phyloP scores from a whole-genome alignment of 2,888 invertebrate genomes.

The Lasius fuliginosus region DNA sequence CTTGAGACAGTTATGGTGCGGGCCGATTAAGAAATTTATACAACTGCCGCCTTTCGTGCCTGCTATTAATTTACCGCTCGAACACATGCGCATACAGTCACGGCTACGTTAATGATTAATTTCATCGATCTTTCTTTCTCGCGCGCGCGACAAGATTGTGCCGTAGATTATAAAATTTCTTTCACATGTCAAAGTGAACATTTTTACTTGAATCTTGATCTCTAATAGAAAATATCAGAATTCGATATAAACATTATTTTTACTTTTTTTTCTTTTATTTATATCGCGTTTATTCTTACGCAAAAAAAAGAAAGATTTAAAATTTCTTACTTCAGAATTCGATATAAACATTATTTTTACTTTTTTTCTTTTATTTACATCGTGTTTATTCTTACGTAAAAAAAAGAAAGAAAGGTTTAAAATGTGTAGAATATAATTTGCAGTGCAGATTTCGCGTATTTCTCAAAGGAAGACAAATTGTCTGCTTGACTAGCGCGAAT shows the following conservation, averaged over 20 bases:
- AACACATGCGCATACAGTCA: background rate
- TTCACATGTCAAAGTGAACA: background rate
- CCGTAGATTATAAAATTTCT: constrained; percentile 2
- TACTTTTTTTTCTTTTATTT: background rate
- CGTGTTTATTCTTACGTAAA: background rate
- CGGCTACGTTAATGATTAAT: constrained; percentile 49
- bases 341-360: background rate
- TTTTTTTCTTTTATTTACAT: background rate
- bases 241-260: background rate
- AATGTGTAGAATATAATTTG: background rate
- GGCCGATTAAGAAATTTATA: constrained; percentile 68
- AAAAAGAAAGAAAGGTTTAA: background rate
- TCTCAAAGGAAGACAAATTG: background rate
- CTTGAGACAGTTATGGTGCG: constrained; percentile 21
- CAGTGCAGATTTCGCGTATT: background rate
- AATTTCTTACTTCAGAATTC: no score
- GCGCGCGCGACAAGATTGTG: background rate
- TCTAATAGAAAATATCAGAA: background rate
- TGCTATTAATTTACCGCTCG: constrained; percentile 62
- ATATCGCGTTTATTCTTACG: background rate
- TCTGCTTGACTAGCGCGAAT: constrained; percentile 16
- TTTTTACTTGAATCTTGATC: background rate
- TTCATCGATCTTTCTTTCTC: constrained; percentile 1
- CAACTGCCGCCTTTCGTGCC: constrained; percentile 52
- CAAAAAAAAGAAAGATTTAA: background rate